A percentile compares a stretch with the other conserved stretches of the same genome.
Conservation (phyloP, 2,797 vertebrate species). For the Alcedo atthis region DNA sequence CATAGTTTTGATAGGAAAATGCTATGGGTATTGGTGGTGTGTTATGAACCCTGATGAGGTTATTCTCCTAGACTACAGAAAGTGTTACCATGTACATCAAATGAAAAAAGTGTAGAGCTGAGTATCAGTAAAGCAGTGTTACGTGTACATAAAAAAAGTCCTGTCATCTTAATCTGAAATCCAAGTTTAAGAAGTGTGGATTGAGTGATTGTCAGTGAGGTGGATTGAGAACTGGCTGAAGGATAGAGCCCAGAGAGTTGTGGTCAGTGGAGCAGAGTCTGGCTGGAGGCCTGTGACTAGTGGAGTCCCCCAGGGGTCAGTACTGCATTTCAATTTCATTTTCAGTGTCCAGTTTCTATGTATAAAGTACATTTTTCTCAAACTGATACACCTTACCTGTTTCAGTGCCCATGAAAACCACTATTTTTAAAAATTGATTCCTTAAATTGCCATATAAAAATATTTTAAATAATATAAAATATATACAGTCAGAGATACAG, state of each 20-base stretch:
- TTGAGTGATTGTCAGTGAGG: too few relatives aligned
- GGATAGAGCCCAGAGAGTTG: too few relatives aligned
- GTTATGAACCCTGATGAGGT: background rate
- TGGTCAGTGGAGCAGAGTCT: too few relatives aligned
- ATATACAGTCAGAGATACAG: background rate
- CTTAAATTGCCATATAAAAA: background rate
- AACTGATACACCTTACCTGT: background rate
- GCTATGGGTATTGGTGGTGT: background rate
- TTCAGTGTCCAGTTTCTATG: background rate
- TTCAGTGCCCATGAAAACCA: background rate
- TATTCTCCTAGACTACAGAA: background rate
- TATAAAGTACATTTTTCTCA: background rate
- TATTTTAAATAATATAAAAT: background rate
- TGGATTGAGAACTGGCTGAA: too few relatives aligned
- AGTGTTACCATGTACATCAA: background rate
- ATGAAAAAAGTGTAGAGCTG: background rate
- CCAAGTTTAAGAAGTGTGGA: too few relatives aligned
- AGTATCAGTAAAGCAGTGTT: background rate
- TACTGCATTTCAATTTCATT: background rate
- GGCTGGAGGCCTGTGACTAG: too few relatives aligned
- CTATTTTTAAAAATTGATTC: background rate
- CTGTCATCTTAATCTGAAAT: background rate
- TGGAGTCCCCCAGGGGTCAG: too few relatives aligned
- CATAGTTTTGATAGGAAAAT: rapidly evolving
- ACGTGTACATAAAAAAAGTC: background rate